Evolutionary conservation across 35 echinoderm and acorn worm genomes (phyloP), one percentile per base, ranked within the genome.

Genomic region (Heliocidaris tuberculata): DNA sequence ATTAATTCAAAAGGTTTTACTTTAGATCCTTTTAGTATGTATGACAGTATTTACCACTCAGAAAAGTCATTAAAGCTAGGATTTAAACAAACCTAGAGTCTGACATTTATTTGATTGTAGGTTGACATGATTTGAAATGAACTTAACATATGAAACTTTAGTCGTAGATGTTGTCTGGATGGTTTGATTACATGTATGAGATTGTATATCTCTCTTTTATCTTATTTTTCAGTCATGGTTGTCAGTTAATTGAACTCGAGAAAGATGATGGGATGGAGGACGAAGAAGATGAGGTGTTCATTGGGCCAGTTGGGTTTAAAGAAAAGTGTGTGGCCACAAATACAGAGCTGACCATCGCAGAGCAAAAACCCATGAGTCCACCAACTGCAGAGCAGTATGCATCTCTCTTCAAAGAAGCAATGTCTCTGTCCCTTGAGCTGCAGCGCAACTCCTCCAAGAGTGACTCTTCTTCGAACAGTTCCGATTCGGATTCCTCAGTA

Each of bases 251-350:
- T n/a, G 65, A 78, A 13, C 10, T 78, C 65, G 21, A 6, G 21
- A 19, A 78, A 24, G 32, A 91, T 29, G 91, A 93, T 24, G 87
- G 6, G 47, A 47, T 32, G 31, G 95, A 71, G 11, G 95, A 97
- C 19, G 97, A 96, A 48, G 97, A 97, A n/a, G 97, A 97, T 96
- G 97, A 97, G 94, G 95, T 97, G 24, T 97, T 96, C 86, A 87
- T 97, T 21, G 97, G 97, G 13, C 97, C 97, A 13, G 95, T 97
- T 10, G 95, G 95, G 47, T 96, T 96, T 31, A 97, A 95, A 48
- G 97, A 97, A 86, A 31, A 95, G 65, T 97, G 97, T 92, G 94
- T 97, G 31, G 97, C 95, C 13, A 97, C 94, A 30, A 97, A 96
- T 59, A 86, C 94, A 85, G 95, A 97, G 19, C 87, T 97, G 12